Evolutionary conservation across 2,113 vertebrate genomes (phyloP).

Genomic region (Perca schrenkii): DNA sequence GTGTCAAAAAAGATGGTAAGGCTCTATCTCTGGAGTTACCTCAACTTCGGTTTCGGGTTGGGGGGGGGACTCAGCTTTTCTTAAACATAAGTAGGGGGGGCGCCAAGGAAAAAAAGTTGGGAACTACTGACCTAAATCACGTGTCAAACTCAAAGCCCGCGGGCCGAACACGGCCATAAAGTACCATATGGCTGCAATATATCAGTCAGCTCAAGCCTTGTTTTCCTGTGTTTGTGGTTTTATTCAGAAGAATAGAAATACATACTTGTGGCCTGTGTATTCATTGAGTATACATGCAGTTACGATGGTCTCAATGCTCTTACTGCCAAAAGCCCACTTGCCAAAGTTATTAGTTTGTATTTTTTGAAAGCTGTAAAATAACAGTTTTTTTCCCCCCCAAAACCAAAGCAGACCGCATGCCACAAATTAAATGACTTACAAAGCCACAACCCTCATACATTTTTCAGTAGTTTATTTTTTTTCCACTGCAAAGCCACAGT

Average conservation of each 20-base stretch:
- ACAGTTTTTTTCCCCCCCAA: not conserved
- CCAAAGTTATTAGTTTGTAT: not conserved
- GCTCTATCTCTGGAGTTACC: too few species aligned
- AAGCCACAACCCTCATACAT: conserved; percentile 3
- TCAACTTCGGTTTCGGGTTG: too few species aligned
- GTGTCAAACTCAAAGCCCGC: too few species aligned
- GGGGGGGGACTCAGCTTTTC: too few species aligned
- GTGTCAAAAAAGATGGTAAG: too few species aligned
- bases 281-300: not conserved
- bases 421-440: not conserved
- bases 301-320: not conserved
- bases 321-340: not conserved
- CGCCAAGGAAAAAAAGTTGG: too few species aligned
- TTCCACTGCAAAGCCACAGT: conserved; percentile 1
- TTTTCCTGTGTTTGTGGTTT: not conserved
- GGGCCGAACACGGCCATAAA: not conserved
- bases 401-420: not conserved
- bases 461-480: not conserved
- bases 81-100: too few species aligned
- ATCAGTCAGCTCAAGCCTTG: not conserved
- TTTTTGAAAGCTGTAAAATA: not conserved
- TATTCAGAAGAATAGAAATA: not conserved
- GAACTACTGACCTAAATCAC: too few species aligned
- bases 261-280: not conserved
- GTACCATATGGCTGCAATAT: not conserved